Evolutionary conservation across 2,113 vertebrate genomes (phyloP).

Genomic region (Melanerpes aurifrons): DNA sequence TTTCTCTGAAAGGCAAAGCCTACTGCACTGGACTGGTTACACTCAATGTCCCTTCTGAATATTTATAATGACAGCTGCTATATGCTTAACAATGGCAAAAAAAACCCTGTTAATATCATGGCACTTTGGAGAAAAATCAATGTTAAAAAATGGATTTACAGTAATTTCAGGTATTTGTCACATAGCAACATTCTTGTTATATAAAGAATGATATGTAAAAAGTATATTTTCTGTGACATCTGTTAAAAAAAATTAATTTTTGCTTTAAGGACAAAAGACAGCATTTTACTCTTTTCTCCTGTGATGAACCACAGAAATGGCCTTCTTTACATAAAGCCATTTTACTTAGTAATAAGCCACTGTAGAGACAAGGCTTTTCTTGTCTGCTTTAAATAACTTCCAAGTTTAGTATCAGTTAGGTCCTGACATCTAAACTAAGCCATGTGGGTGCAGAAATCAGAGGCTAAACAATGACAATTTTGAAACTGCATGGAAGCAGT

Average conservation of each 20-base stretch:
- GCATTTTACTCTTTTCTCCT: background rate
- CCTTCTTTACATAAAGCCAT: slow-evolving; percentile 30
- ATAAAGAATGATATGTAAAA: slow-evolving; percentile 44
- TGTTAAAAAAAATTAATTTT: background rate
- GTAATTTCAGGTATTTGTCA: slow-evolving; percentile 62
- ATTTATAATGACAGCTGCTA: slow-evolving; percentile 35
- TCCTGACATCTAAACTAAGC: background rate
- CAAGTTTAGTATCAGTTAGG: background rate
- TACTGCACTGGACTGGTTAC: slow-evolving; percentile 38
- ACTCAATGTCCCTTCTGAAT: slow-evolving; percentile 53
- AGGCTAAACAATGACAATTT: background rate
- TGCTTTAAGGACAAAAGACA: slow-evolving; percentile 12
- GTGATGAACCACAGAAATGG: slow-evolving; percentile 18
- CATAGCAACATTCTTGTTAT: slow-evolving; percentile 43
- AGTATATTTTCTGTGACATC: slow-evolving; percentile 19
- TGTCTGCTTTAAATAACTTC: slow-evolving; percentile 30
- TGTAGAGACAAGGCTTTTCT: slow-evolving; percentile 18
- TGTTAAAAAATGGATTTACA: slow-evolving; percentile 59
- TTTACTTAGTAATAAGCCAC: slow-evolving; percentile 32
- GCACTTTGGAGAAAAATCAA: slow-evolving; percentile 70
- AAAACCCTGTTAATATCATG: slow-evolving; percentile 58
- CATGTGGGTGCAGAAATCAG: background rate
- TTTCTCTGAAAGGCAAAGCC: slow-evolving; percentile 39
- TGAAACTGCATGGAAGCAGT: background rate
- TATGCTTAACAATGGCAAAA: slow-evolving; percentile 26